Percentiles rank a stretch among this genome's conserved stretches.
Evolutionary conservation across 2,797 vertebrate genomes (phyloP).

Genomic region (Lutjanus campechanus): DNA sequence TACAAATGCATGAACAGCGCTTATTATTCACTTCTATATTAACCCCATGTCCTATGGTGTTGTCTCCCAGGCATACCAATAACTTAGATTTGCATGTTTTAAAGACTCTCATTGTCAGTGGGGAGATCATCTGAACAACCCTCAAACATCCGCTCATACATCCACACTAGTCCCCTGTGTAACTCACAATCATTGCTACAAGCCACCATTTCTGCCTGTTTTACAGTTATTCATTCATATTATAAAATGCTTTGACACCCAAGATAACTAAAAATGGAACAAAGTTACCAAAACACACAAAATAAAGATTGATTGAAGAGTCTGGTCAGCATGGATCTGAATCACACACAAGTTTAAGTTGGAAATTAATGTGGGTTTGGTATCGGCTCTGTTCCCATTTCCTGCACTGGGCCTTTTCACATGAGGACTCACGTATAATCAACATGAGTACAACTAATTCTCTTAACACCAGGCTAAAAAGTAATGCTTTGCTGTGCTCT

Average conservation of each 20-base stretch:
- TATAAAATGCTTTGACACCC: neutral
- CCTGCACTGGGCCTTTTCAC: neutral
- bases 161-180: constrained; percentile 6
- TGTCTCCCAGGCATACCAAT: constrained; percentile 8
- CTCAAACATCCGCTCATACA: constrained; percentile 4
- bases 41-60: constrained; percentile 19
- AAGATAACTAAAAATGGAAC: neutral
- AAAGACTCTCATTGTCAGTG: constrained; percentile 19
- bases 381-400: neutral
- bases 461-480: neutral
- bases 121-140: constrained; percentile 20
- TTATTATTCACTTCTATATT: constrained; percentile 40
- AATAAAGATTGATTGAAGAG: neutral
- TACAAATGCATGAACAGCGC: constrained; percentile 36
- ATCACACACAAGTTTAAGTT: neutral
- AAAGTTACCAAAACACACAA: neutral
- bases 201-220: neutral
- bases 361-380: neutral
- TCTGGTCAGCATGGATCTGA: neutral
- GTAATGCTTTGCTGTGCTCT: neutral
- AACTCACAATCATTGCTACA: neutral
- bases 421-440: too few species aligned
- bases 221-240: neutral
- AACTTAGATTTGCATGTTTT: constrained; percentile 32
- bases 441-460: too few species aligned